Percentiles rank a stretch among this genome's conserved stretches.
Evolutionary conservation across 2,113 vertebrate species (phyloP).

Genomic region (Sinocyclocheilus maitianheensis): DNA sequence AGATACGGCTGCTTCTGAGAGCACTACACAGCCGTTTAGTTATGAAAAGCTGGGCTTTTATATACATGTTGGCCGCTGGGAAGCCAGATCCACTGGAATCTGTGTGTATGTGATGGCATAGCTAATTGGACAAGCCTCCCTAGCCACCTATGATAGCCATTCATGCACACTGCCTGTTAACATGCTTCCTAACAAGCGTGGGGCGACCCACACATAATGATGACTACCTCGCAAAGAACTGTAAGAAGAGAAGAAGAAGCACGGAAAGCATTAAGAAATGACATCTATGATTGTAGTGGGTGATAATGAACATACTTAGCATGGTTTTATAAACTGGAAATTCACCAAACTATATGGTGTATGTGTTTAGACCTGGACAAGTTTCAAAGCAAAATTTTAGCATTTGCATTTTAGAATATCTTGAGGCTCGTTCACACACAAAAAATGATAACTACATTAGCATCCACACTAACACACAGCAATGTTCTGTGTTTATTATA

Average conservation of each 20-base stretch:
- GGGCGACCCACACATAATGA: not conserved
- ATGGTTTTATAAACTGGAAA: too few species aligned
- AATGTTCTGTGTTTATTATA: too few species aligned
- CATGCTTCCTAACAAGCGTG: constrained; percentile 16
- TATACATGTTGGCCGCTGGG: not conserved
- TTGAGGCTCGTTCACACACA: too few species aligned
- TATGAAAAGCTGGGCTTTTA: not conserved
- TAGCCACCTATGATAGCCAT: constrained; percentile 22
- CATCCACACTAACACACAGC: too few species aligned
- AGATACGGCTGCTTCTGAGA: constrained; percentile 3
- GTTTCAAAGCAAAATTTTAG: too few species aligned
- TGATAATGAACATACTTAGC: too few species aligned
- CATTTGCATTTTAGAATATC: too few species aligned
- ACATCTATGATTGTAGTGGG: not conserved
- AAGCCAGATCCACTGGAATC: constrained; percentile 24
- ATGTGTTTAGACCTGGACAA: too few species aligned
- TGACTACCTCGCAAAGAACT: not conserved
- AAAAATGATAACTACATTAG: too few species aligned
- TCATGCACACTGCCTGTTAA: constrained; percentile 36
- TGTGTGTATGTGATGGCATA: constrained; percentile 7
- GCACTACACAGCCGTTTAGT: constrained; percentile 3
- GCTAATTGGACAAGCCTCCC: constrained; percentile 23
- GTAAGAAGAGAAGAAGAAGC: not conserved
- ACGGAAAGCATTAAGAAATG: not conserved
- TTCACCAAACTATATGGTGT: too few species aligned